These are phyloP conservation scores for Coptodon bakossiorum DNA, from an alignment of 2,113 vertebrate species.

Conservation along the genomic window DNA sequence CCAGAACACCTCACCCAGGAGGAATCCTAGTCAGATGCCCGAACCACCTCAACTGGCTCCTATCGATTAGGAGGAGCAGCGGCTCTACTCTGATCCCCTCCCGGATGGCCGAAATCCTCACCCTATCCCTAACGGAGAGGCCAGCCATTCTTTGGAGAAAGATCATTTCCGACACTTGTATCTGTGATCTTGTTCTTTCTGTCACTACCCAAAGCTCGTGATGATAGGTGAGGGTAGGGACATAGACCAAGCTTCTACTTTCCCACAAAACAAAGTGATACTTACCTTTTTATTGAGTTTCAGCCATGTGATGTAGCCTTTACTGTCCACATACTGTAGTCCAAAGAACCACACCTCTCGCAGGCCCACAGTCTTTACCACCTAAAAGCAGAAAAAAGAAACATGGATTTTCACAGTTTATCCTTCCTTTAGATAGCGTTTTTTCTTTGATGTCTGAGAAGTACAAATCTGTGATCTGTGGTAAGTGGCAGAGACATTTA, in stretches of 20 bases:
- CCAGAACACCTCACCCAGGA: neutral
- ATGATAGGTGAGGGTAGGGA: neutral
- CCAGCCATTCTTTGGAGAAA: neutral
- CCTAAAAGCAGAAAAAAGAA: conserved; percentile 61
- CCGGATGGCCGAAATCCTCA: accelerated
- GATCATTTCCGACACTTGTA: neutral
- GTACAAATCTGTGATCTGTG: neutral
- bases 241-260: neutral
- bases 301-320: conserved; percentile 95
- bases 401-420: neutral
- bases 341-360: conserved; percentile 99
- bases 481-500: neutral
- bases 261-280: neutral
- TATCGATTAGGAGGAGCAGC: neutral
- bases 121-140: neutral
- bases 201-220: neutral
- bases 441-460: neutral
- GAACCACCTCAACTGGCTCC: neutral
- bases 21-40: neutral
- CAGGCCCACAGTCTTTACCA: conserved; percentile 96
- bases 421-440: neutral
- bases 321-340: conserved; percentile 94
- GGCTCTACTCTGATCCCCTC: neutral
- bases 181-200: neutral
- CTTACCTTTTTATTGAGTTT: conserved; percentile 96